Conservation (phyloP, 2,888 invertebrate genomes). For the Andricus quercusramuli region DNA sequence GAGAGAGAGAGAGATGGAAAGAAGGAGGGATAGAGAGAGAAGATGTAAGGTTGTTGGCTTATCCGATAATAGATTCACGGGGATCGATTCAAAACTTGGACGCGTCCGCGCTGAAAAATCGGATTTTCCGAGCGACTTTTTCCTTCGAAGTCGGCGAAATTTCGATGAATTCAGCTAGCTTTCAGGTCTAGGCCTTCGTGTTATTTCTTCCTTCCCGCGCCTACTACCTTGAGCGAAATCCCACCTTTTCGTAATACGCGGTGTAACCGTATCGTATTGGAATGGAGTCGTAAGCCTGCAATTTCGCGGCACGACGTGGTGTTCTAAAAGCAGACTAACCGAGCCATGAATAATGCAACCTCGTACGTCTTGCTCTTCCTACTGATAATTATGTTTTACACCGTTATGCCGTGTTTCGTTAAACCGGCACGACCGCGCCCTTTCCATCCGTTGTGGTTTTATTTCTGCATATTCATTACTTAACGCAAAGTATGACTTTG, state of each 20-base stretch:
- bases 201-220: constrained; percentile 49
- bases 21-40: background rate
- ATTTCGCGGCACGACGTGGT: constrained; percentile 62
- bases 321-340: constrained; percentile 70
- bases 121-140: constrained; percentile 51
- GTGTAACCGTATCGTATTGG: constrained; percentile 56
- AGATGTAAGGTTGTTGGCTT: constrained; percentile 50
- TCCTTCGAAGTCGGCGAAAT: constrained; percentile 43
- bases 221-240: constrained; percentile 47
- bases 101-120: constrained; percentile 51
- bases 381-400: constrained; percentile 76
- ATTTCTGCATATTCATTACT: constrained; percentile 74
- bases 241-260: constrained; percentile 52
- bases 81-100: constrained; percentile 53
- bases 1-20: background rate
- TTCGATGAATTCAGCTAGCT: constrained; percentile 50
- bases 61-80: constrained; percentile 58
- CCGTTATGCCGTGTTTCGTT: constrained; percentile 75
- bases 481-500: constrained; percentile 69
- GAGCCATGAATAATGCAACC: constrained; percentile 73
- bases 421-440: constrained; percentile 65
- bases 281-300: constrained; percentile 65
- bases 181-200: constrained; percentile 51
- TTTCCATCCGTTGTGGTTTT: constrained; percentile 65
- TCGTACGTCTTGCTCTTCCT: constrained; percentile 70